Conservation (phyloP, 2,797 vertebrate species). For the Thripadectes ignobilis region DNA sequence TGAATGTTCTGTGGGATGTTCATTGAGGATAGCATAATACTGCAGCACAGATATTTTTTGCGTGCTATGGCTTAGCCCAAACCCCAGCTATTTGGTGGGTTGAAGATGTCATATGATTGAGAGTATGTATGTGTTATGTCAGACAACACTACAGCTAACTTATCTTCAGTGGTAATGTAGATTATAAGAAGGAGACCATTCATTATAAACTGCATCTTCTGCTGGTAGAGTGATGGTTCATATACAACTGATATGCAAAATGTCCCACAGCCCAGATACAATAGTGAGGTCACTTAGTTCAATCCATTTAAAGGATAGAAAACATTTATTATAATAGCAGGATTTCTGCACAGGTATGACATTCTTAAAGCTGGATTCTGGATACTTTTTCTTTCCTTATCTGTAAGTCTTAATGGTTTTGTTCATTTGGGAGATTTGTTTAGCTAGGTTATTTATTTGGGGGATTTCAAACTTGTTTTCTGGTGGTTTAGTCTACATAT, state of each 20-base stretch:
- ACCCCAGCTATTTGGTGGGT: neutral
- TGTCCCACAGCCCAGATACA: neutral
- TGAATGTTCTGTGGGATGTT: neutral
- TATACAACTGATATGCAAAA: neutral
- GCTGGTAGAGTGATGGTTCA: neutral
- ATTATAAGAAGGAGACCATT: neutral
- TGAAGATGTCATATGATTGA: neutral
- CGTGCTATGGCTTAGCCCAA: too few relatives aligned
- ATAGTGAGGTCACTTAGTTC: neutral
- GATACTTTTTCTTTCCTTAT: neutral
- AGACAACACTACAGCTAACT: neutral
- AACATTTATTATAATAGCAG: neutral
- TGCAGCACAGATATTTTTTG: neutral
- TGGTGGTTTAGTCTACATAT: neutral
- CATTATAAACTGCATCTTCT: neutral
- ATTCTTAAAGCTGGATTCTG: neutral
- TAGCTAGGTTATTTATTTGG: neutral
- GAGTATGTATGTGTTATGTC: neutral
- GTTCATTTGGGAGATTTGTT: neutral
- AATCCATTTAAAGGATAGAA: neutral
- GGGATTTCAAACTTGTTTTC: neutral
- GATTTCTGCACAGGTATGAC: neutral
- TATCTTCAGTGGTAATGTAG: neutral
- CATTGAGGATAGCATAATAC: neutral
- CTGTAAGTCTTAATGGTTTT: neutral